phyloP scores from a whole-genome alignment of 2,888 invertebrate genomes.

The Tetragonisca angustula region DNA sequence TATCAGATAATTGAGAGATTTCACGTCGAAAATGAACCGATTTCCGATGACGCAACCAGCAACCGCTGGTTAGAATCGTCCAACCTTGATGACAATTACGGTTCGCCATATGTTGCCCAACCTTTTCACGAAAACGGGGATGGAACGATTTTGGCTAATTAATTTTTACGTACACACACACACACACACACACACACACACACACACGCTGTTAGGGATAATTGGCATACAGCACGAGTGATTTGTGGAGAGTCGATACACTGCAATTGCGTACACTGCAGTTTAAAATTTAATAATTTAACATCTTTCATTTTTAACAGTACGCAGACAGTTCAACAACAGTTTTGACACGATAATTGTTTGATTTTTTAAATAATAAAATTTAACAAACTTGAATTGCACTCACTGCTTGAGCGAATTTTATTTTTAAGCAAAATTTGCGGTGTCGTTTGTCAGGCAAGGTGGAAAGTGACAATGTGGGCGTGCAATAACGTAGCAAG shows the following conservation, averaged over 20 bases:
- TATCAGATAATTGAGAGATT: slow-evolving; percentile 21
- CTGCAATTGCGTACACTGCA: neutral
- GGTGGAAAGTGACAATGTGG: slow-evolving; percentile 3
- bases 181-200: too few relatives aligned
- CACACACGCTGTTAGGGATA: neutral
- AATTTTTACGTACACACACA: neutral
- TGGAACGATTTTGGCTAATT: neutral
- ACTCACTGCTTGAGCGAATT: neutral
- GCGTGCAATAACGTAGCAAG: slow-evolving; percentile 22
- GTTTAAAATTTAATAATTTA: neutral
- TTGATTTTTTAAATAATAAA: too few relatives aligned
- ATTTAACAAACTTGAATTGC: too few relatives aligned
- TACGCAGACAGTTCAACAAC: too few relatives aligned
- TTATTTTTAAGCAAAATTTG: neutral
- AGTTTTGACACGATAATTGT: too few relatives aligned
- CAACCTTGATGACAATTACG: neutral
- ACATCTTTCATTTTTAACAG: neutral
- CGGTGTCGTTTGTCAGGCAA: neutral
- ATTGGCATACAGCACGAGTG: neutral
- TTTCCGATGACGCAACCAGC: neutral
- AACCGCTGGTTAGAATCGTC: neutral
- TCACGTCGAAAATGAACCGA: slow-evolving; percentile 8
- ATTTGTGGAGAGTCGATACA: neutral
- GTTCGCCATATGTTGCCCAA: neutral
- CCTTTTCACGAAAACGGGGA: neutral